These are phyloP conservation scores for Acronicta alni DNA, from an alignment of 2,888 invertebrate species.

Conservation along the genomic window DNA sequence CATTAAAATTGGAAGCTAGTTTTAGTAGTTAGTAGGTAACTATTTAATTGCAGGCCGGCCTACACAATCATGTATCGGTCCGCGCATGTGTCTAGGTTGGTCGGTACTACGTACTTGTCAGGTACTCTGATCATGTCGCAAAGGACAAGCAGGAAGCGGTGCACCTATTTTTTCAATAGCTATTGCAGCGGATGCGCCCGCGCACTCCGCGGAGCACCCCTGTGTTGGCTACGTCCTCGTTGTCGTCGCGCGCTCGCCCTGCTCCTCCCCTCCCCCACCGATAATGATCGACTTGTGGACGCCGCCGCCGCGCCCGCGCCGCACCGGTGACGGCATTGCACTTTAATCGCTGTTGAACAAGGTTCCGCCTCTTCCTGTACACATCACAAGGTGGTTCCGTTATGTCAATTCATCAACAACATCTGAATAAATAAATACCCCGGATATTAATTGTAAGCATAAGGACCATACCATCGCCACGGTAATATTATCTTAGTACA, in stretches of 20 bases:
- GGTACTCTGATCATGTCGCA: constrained; percentile 14
- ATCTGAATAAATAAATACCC: not conserved
- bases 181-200: constrained; percentile 45
- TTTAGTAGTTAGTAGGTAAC: no score
- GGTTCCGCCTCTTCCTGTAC: constrained; percentile 43
- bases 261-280: no score
- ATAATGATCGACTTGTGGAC: not conserved
- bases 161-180: constrained; percentile 45
- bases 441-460: not conserved
- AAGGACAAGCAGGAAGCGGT: constrained; percentile 42
- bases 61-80: no score
- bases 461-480: no score
- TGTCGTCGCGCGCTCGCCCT: no score
- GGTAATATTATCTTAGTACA: no score
- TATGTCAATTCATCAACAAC: constrained; percentile 10
- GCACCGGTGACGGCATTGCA: constrained; percentile 22
- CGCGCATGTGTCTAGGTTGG: no score
- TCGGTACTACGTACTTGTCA: not conserved
- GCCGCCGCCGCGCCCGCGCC: constrained; percentile 6
- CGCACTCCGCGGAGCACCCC: constrained; percentile 16
- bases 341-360: constrained; percentile 31
- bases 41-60: no score
- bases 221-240: no score
- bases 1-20: no score
- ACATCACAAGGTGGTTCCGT: constrained; percentile 27